Percentiles rank a stretch among this genome's conserved stretches.
These are phyloP conservation scores for Galeopterus variegatus DNA, from an alignment of 2,113 vertebrate genomes.

Conservation along the genomic window DNA sequence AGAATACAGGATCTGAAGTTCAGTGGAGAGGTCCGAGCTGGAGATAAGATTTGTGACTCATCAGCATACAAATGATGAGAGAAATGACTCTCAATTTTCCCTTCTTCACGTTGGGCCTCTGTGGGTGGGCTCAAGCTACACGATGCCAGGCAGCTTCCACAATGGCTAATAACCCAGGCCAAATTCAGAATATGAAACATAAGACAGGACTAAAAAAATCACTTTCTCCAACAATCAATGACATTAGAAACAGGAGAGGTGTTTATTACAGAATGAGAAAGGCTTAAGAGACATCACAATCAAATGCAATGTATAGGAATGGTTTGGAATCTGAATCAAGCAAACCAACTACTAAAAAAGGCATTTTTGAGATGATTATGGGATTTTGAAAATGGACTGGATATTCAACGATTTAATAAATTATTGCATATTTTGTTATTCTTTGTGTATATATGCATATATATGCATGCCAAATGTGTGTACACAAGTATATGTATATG, in stretches of 20 bases:
- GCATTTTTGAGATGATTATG: neutral
- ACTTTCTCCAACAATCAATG: neutral
- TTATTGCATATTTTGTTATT: neutral
- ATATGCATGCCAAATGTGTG: neutral
- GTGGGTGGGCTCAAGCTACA: neutral
- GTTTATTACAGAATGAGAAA: neutral
- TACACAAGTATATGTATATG: neutral
- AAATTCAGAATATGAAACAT: neutral
- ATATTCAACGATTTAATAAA: neutral
- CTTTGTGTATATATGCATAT: neutral
- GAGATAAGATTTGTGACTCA: neutral
- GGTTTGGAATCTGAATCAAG: neutral
- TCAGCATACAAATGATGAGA: neutral
- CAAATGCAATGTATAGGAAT: neutral
- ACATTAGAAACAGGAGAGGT: neutral
- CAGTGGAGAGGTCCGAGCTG: neutral
- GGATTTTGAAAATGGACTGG: neutral
- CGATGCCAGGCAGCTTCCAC: neutral
- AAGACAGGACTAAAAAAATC: neutral
- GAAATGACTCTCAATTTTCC: neutral
- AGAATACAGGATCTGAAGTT: neutral
- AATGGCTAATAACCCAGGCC: neutral
- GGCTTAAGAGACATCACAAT: neutral
- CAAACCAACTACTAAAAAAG: neutral
- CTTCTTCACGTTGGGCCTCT: neutral